These are phyloP conservation scores for Meiosimyza decipiens DNA, from an alignment of 2,888 invertebrate genomes.

Conservation along the genomic window DNA sequence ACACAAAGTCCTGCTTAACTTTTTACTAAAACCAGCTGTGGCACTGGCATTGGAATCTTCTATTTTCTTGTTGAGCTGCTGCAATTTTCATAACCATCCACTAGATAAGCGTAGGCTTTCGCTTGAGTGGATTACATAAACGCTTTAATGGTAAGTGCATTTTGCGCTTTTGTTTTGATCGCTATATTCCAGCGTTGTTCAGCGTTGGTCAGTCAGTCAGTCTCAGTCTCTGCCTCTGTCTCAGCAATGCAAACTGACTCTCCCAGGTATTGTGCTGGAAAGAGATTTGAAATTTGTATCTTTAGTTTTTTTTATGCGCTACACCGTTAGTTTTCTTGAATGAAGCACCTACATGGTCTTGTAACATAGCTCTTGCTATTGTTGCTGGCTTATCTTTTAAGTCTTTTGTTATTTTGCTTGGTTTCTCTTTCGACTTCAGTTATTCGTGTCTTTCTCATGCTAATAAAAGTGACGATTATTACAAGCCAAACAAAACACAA, in stretches of 20 bases:
- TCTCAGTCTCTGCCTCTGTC: no score
- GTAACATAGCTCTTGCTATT: background rate
- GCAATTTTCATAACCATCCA: no score
- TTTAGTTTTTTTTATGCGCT: constrained; percentile 13
- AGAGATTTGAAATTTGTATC: background rate
- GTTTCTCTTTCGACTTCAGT: background rate
- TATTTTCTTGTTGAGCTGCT: constrained; percentile 2
- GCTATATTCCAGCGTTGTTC: constrained; percentile 4
- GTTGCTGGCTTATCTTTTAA: background rate
- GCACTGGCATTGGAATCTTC: constrained; percentile 13
- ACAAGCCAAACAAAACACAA: background rate
- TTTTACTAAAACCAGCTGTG: no score
- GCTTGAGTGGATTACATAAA: constrained; percentile 22
- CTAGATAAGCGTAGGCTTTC: background rate
- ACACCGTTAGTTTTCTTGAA: constrained; percentile 23
- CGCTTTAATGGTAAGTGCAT: background rate
- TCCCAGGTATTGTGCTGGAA: no score
- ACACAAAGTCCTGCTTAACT: no score
- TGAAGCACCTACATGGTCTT: constrained; percentile 3
- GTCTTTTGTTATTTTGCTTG: background rate
- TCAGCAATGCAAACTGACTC: background rate
- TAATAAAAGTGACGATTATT: constrained; percentile 5
- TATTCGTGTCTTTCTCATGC: constrained; percentile 5
- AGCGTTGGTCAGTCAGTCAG: background rate
- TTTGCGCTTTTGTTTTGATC: constrained; percentile 24